phyloP scores from a whole-genome alignment of 2,888 invertebrate species.

The Clusia tigrina region DNA sequence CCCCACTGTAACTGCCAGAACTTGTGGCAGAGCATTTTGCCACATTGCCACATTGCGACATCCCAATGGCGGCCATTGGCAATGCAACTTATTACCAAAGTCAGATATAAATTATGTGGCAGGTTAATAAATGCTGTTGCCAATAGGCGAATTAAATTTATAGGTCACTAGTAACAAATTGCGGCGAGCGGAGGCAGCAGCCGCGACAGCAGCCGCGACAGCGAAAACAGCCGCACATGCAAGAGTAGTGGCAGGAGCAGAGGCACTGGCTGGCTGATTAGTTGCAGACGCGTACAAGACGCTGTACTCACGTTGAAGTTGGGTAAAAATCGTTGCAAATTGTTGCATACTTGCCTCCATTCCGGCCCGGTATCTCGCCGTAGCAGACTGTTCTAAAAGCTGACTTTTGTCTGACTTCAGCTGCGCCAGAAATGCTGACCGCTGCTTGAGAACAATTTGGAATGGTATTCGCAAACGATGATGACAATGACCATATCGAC shows the following conservation, averaged over 20 bases:
- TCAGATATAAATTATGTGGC: conserved; percentile 7
- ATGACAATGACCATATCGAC: background rate
- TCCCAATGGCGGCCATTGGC: too few relatives aligned
- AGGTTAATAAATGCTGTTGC: background rate
- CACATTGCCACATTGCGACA: too few relatives aligned
- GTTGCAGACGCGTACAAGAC: too few relatives aligned
- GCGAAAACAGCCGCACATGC: conserved; percentile 3
- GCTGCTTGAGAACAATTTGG: too few relatives aligned
- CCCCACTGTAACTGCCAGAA: background rate
- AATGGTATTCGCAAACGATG: too few relatives aligned
- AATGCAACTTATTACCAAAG: background rate
- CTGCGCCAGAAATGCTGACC: too few relatives aligned
- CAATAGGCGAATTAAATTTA: conserved; percentile 51
- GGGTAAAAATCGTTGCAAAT: too few relatives aligned
- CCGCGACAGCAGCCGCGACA: conserved; percentile 7
- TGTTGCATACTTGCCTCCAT: too few relatives aligned
- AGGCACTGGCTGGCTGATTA: background rate
- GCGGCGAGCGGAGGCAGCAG: conserved; percentile 29
- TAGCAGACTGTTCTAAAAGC: too few relatives aligned
- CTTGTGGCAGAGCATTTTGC: background rate
- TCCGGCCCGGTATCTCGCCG: too few relatives aligned
- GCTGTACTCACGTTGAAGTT: too few relatives aligned
- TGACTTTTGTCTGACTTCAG: too few relatives aligned
- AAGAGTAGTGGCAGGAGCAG: conserved; percentile 10
- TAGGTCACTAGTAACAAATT: conserved; percentile 62